Conservation (phyloP, 2,113 vertebrate genomes). For the Esox niger region DNA sequence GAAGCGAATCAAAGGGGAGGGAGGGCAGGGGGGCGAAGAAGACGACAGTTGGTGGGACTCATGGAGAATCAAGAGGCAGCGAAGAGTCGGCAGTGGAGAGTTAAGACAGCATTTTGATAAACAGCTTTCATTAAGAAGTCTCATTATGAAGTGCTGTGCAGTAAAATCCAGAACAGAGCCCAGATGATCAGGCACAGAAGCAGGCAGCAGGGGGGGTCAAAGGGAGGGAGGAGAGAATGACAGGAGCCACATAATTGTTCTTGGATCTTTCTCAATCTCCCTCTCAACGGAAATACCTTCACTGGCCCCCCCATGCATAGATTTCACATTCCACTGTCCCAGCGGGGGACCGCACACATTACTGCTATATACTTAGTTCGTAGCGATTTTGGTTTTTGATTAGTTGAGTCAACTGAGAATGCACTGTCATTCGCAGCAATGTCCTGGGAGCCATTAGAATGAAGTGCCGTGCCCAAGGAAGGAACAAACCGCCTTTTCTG, state of each 20-base stretch:
- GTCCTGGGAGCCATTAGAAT: too few species aligned
- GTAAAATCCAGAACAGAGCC: constrained; percentile 18
- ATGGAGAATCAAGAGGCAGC: background rate
- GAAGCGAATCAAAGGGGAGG: constrained; percentile 8
- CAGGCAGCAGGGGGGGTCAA: background rate
- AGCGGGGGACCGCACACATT: too few species aligned
- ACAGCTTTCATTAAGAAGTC: constrained; percentile 49
- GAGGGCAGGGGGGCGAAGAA: background rate
- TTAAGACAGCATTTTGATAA: constrained; percentile 42
- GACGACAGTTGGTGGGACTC: background rate
- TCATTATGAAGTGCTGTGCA: constrained; percentile 39
- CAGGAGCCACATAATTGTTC: background rate
- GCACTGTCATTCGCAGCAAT: too few species aligned
- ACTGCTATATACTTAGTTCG: too few species aligned
- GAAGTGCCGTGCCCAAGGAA: background rate
- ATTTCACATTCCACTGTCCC: too few species aligned
- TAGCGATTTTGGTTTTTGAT: too few species aligned
- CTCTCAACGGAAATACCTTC: constrained; percentile 45
- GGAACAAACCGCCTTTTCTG: background rate
- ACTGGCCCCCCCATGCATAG: background rate
- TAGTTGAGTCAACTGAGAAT: too few species aligned
- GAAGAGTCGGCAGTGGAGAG: background rate
- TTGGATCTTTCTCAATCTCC: background rate
- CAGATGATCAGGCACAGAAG: constrained; percentile 31
- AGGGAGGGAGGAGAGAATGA: background rate